phyloP scores from a whole-genome alignment of 2,113 vertebrate species.

The Psettodes erumei region DNA sequence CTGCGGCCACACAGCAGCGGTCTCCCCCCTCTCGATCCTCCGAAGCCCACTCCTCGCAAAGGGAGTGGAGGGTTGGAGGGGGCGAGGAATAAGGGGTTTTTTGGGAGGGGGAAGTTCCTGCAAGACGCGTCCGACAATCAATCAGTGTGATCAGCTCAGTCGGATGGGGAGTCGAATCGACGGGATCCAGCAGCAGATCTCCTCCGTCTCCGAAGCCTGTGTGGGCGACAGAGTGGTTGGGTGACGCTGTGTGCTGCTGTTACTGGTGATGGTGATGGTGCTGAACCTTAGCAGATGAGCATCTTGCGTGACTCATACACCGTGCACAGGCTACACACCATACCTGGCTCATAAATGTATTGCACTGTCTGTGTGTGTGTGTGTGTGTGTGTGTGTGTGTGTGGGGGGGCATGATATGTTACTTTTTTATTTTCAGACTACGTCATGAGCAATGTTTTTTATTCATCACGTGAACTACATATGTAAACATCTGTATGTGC shows the following conservation, averaged over 20 bases:
- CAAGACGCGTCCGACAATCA: conserved; percentile 63
- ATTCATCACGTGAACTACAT: background rate
- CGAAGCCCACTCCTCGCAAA: conserved; percentile 12
- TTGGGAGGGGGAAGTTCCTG: conserved; percentile 33
- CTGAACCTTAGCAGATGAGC: conserved; percentile 39
- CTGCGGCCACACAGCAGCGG: conserved; percentile 44
- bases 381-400: too few species aligned
- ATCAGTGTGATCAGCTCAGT: conserved; percentile 56
- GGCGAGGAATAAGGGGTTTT: background rate
- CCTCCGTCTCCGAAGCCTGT: conserved; percentile 33
- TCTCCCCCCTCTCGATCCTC: conserved; percentile 8
- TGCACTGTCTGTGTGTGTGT: background rate
- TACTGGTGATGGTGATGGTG: background rate
- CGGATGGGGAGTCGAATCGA: conserved; percentile 27
- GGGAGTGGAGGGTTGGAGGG: too few species aligned
- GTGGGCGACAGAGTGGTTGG: conserved; percentile 37
- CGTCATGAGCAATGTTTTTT: conserved; percentile 16
- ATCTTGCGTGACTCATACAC: conserved; percentile 56
- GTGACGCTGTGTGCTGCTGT: conserved; percentile 8
- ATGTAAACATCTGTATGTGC: background rate
- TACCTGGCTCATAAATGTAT: conserved; percentile 32
- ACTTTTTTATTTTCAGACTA: background rate
- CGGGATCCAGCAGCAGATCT: conserved; percentile 50
- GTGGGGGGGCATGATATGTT: background rate
- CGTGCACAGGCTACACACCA: background rate